Base-by-base conservation (phyloP, 1,140 invertebrate species). In the Aradophagus sp. region DNA sequence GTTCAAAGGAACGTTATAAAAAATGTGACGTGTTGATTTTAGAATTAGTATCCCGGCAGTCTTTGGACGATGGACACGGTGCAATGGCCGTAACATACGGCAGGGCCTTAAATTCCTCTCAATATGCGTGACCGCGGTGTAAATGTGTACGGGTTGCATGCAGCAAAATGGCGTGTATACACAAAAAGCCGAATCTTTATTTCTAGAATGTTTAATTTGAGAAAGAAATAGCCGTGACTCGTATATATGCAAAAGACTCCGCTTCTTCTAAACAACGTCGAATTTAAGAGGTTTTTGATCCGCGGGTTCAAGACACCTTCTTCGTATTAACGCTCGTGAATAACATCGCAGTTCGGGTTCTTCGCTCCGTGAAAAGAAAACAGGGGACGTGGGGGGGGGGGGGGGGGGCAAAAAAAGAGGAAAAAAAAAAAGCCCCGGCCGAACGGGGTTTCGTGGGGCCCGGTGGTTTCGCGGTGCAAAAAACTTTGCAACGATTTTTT, bases 121-220 rank as follows among this genome's bases (percentile, higher is more conserved):
- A 45, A 68, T 62, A 71, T 72, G 74, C 72, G 72, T 74, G 74
- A 77, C 72, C 74, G 63, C 35, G 34, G 66, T 58, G 65, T 42
- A 59, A 73, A 62, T 55, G 71, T 53, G 70, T 61, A 70, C 61
- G 42, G 50, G 61, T 56, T 62, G 59, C 48, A 68, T 67, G 67
- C 61, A 66, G 61, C n/a, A 62, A 63, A 63, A 56, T 65, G 69
- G 42, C 50, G 65, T 41, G 56, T 59, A 44, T 63, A 62, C 65
- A 74, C 65, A 74, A 71, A 73, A 72, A 72, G 67, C 59, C 35
- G 76, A 75, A 81, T 80, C 77, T 83, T 84, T 85, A 84, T 85
- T 85, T 85, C 78, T 78, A 83, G 83, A 84, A 79, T 83, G 81
- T 84, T 84, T 83, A 80, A 81, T 83, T 83, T 79, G 75, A 78